Percentiles rank a stretch among this genome's conserved stretches.
These are phyloP conservation scores for Pentalonia nigronervosa DNA, from an alignment of 1,140 invertebrate genomes.

Conservation along the genomic window DNA sequence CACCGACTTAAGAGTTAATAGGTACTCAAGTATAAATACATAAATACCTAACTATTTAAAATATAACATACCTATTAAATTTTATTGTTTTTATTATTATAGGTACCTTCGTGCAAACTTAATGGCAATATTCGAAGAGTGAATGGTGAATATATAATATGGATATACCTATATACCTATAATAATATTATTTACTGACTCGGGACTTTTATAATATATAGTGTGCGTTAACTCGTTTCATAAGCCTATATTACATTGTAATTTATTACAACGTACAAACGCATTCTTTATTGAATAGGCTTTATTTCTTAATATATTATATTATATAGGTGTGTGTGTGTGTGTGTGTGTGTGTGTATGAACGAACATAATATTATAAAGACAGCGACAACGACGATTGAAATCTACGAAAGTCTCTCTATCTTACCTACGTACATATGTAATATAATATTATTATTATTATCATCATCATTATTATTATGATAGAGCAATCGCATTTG, in stretches of 20 bases:
- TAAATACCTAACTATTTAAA: not conserved
- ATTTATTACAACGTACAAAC: not conserved
- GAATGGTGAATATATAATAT: not conserved
- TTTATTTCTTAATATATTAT: not conserved
- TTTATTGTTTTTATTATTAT: not conserved
- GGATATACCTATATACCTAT: not conserved
- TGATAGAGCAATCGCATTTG: conserved; percentile 9
- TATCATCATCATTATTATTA: not conserved
- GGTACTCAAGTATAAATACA: not conserved
- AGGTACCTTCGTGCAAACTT: not conserved
- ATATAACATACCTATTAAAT: not conserved
- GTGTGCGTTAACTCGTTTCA: not conserved
- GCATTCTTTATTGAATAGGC: not conserved
- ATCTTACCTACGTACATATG: not conserved
- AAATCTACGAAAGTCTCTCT: not conserved
- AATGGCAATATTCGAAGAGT: not conserved
- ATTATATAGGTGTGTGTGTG: not conserved
- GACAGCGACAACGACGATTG: not conserved
- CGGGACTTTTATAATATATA: not conserved
- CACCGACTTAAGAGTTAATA: not conserved
- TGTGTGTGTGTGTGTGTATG: too few species aligned
- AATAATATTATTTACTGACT: not conserved
- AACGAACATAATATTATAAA: conserved; percentile 2
- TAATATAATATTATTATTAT: not conserved
- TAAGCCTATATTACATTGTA: conserved; percentile 17